Evolutionary conservation across 2,113 vertebrate species (phyloP), one percentile per base, ranked within the genome.

Genomic region (Ammodytes dubius): DNA sequence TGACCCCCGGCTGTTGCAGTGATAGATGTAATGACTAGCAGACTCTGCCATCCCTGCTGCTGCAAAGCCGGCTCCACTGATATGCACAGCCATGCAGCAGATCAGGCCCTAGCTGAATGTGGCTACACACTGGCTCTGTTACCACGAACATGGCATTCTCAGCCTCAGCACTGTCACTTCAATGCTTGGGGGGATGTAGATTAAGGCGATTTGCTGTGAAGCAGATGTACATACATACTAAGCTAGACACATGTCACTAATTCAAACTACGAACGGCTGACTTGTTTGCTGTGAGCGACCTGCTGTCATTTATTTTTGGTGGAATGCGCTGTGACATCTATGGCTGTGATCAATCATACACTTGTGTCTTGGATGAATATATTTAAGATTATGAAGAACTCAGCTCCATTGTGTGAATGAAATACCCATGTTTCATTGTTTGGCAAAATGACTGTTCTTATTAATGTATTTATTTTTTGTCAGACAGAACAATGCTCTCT

Each of bases 61-160:
- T 91, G 75, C 77, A 52, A 84, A 86, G 81, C 82, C 87, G 79
- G 87, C 74, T 84, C 83, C 45, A 37, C 81, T 88, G 76, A 88
- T 82, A 74, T 85, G 86, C 90, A 88, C 88, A 77, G 84, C 84
- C 89, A 90, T 85, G 88, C 91, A 89, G 87, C 83, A 91, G 89
- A 91, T 89, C 86, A 76, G 27, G 79, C 47, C 78, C 65, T 4
- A 13, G 73, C 74, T 68, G 79, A 81, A 82, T 84, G 71, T 58
- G 79, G 80, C 82, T 83, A 7, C 86, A 84, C 78, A 84, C 78
- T 89, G 82, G 74, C 68, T 81, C 67, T 59, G 81, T 87, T 82
- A 75, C 75, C 77, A 74, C 3, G 70, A 72, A 60, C 72, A 60
- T 17, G 64, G 65, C 78, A 80, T 81, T 79, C 19, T 1, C 77